These are phyloP conservation scores for Drosophila emarginata DNA, from an alignment of 2,888 invertebrate species.

Conservation along the genomic window DNA sequence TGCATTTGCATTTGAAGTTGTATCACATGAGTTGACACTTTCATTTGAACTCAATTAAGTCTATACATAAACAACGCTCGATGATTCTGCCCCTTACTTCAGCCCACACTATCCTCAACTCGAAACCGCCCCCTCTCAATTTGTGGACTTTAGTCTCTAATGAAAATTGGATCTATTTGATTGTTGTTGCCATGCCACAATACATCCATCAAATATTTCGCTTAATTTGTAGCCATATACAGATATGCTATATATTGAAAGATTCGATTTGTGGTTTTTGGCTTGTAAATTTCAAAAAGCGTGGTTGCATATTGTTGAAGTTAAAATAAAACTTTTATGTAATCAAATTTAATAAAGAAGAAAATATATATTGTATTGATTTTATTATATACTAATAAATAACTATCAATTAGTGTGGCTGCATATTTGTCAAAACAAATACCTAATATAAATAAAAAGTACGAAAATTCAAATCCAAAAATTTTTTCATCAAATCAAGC, in stretches of 20 bases:
- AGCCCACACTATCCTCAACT: neutral
- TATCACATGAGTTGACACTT: conserved; percentile 77
- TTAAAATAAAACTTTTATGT: neutral
- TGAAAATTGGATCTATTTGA: conserved; percentile 62
- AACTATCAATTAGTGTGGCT: neutral
- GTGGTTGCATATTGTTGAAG: neutral
- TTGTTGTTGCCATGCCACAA: conserved; percentile 53
- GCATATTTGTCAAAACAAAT: neutral
- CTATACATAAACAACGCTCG: conserved; percentile 69
- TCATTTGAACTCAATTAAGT: conserved; percentile 80
- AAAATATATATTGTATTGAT: too few relatives aligned
- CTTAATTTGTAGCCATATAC: conserved; percentile 42
- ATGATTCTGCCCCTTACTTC: conserved; percentile 39
- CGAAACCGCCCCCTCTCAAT: neutral
- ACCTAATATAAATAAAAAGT: too few relatives aligned
- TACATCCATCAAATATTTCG: conserved; percentile 46
- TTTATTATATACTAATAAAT: too few relatives aligned
- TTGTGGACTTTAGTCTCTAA: conserved; percentile 47
- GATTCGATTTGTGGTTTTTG: conserved; percentile 6
- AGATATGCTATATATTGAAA: neutral
- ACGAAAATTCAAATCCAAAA: too few relatives aligned
- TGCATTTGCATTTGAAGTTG: conserved; percentile 41
- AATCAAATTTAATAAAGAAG: too few relatives aligned
- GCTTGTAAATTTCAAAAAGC: neutral
- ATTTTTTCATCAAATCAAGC: too few relatives aligned